Evolutionary conservation across 53 echinoderm and acorn worm species (phyloP).

Genomic region (Echinarachnius parma): DNA sequence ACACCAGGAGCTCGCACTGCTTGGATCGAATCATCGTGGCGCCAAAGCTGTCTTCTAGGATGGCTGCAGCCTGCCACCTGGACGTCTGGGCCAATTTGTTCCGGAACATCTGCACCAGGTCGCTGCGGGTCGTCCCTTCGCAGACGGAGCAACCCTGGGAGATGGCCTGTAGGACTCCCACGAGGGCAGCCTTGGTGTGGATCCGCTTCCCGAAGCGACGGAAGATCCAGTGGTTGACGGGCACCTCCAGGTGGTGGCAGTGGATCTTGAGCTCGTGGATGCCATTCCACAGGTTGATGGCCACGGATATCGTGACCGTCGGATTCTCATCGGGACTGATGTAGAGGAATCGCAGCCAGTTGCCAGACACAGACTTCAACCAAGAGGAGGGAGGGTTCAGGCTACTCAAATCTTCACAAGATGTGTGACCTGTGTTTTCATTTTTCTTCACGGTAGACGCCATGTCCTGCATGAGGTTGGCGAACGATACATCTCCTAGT

Average conservation of each 20-base stretch:
- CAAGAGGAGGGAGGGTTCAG: constrained; percentile 15
- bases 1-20: constrained; percentile 38
- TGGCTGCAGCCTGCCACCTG: constrained; percentile 24
- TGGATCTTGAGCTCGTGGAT: constrained; percentile 37
- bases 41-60: constrained; percentile 39
- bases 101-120: constrained; percentile 38
- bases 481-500: constrained; percentile 20
- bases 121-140: constrained; percentile 32
- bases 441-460: constrained; percentile 31
- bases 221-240: constrained; percentile 40
- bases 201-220: constrained; percentile 35
- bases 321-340: constrained; percentile 28
- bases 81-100: constrained; percentile 27
- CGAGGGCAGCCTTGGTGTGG: constrained; percentile 29
- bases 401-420: constrained; percentile 9
- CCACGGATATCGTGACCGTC: constrained; percentile 11
- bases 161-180: constrained; percentile 34
- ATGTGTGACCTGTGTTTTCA: not conserved
- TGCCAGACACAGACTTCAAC: constrained; percentile 11
- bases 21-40: constrained; percentile 24
- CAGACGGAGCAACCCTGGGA: constrained; percentile 36
- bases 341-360: constrained; percentile 29
- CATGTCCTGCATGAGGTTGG: constrained; percentile 37
- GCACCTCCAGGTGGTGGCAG: constrained; percentile 34
- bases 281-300: constrained; percentile 28